A percentile compares a stretch with the other conserved stretches of the same genome.
Evolutionary conservation across 2,888 invertebrate genomes (phyloP).

Genomic region (Coronaproctus castanopsis): DNA sequence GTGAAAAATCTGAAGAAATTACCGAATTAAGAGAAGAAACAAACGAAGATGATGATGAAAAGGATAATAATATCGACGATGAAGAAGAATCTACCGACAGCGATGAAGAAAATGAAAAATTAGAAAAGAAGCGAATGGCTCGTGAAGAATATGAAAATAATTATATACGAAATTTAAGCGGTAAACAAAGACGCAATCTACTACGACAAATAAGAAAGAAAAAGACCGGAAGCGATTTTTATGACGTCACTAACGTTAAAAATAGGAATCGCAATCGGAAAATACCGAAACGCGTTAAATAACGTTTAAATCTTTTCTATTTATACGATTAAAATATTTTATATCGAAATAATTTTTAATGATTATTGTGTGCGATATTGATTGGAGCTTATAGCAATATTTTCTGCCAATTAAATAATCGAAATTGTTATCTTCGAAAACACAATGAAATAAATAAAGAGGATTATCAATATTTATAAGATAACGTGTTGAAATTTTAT

Average conservation of each 20-base stretch:
- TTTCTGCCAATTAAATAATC: too few relatives aligned
- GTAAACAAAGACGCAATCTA: conserved; percentile 51
- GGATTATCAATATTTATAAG: too few relatives aligned
- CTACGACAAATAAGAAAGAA: conserved; percentile 55
- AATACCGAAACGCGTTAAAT: conserved; percentile 6
- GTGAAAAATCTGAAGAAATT: conserved; percentile 25
- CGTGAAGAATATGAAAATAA: conserved; percentile 19
- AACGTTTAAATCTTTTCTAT: too few relatives aligned
- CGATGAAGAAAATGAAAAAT: conserved; percentile 34
- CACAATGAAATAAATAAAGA: too few relatives aligned
- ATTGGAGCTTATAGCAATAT: too few relatives aligned
- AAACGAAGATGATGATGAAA: conserved; percentile 17
- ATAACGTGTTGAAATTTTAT: too few relatives aligned
- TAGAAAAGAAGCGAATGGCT: conserved; percentile 20
- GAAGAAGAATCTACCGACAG: conserved; percentile 40
- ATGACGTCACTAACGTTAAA: conserved; percentile 72
- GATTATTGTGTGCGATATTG: too few relatives aligned
- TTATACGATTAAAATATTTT: too few relatives aligned
- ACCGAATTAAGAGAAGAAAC: conserved; percentile 13
- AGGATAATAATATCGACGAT: conserved; percentile 21
- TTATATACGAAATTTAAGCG: conserved; percentile 40
- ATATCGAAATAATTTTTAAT: too few relatives aligned
- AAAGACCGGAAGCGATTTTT: conserved; percentile 73
- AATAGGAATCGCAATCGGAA: conserved; percentile 36
- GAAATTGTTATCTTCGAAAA: too few relatives aligned